Evolutionary conservation across 2,797 vertebrate species (phyloP).

Genomic region (Chaunax sp.): DNA sequence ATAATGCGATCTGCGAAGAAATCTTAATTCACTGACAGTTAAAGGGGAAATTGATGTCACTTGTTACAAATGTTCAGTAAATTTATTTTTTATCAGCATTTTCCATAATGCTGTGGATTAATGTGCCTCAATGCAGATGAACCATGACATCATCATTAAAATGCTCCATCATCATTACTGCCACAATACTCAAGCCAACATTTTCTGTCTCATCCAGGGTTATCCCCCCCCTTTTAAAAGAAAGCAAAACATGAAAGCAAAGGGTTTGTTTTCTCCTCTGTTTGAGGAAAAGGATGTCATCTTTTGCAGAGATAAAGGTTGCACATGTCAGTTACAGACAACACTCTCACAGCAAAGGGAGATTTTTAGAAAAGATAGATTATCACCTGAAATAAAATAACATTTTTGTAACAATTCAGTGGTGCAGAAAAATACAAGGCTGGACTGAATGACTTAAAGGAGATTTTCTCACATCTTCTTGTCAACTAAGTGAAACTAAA

Average conservation of each 20-base stretch:
- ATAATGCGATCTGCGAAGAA: slow-evolving; percentile 68
- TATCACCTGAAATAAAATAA: slow-evolving; percentile 64
- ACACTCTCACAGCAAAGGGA: slow-evolving; percentile 69
- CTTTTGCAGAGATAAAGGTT: slow-evolving; percentile 76
- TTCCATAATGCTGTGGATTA: slow-evolving; percentile 71
- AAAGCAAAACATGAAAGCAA: slow-evolving; percentile 70
- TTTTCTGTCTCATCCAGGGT: slow-evolving; percentile 68
- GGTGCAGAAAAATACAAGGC: slow-evolving; percentile 71
- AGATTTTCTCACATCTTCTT: slow-evolving; percentile 68
- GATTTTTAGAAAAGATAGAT: slow-evolving; percentile 79
- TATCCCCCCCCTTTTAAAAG: slow-evolving; percentile 59
- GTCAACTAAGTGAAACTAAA: slow-evolving; percentile 74
- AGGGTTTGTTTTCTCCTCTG: slow-evolving; percentile 66
- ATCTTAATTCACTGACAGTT: slow-evolving; percentile 74
- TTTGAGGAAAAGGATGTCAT: slow-evolving; percentile 74
- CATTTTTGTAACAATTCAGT: slow-evolving; percentile 73
- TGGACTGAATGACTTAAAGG: slow-evolving; percentile 64
- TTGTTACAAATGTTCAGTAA: slow-evolving; percentile 69
- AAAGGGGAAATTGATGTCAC: slow-evolving; percentile 71
- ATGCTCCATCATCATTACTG: slow-evolving; percentile 72
- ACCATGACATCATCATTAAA: slow-evolving; percentile 75
- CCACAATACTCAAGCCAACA: slow-evolving; percentile 72
- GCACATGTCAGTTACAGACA: slow-evolving; percentile 81
- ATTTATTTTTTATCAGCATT: slow-evolving; percentile 75
- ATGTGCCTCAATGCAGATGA: slow-evolving; percentile 74